These are phyloP conservation scores for Brienomyrus brachyistius DNA, from an alignment of 2,113 vertebrate genomes.

Conservation along the genomic window DNA sequence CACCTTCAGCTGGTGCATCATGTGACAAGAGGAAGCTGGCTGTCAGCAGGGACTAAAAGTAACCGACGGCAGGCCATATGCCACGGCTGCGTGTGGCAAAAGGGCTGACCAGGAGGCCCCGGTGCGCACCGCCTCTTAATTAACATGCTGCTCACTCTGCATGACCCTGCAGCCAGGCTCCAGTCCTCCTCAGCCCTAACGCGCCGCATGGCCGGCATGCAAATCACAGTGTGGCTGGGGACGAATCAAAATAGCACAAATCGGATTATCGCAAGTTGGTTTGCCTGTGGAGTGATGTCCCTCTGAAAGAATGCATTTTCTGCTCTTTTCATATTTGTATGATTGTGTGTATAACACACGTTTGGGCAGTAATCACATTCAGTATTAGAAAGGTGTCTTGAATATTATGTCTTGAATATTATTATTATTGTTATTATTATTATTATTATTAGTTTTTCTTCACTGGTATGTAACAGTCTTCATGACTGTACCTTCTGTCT, in stretches of 20 bases:
- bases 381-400: neutral
- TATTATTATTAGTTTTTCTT: neutral
- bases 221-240: neutral
- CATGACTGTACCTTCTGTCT: neutral
- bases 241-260: neutral
- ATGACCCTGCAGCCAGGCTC: neutral
- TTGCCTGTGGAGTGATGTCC: neutral
- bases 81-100: neutral
- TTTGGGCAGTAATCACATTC: neutral
- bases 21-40: neutral
- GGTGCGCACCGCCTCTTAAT: neutral
- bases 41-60: constrained; percentile 26
- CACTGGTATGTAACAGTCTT: neutral
- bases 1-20: neutral
- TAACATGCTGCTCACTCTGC: neutral
- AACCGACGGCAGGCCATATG: neutral
- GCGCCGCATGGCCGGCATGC: neutral
- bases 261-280: neutral
- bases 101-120: constrained; percentile 20
- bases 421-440: neutral
- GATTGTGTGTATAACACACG: neutral
- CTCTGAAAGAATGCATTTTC: neutral
- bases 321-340: neutral
- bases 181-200: neutral
- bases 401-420: neutral